Evolutionary conservation across 2,888 invertebrate species (phyloP).

Genomic region (Pyrochroa serraticornis): DNA sequence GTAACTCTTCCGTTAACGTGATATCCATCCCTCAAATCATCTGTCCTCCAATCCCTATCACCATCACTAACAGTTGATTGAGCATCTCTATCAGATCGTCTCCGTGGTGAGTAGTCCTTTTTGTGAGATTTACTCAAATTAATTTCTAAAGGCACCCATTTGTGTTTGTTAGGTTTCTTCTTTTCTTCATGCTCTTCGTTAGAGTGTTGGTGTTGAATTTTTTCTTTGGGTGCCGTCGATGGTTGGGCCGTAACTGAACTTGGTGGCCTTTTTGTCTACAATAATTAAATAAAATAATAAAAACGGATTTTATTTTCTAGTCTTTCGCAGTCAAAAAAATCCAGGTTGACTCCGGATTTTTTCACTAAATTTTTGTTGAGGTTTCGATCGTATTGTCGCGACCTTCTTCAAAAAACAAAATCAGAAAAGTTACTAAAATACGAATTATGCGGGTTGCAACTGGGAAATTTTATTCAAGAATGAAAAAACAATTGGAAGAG

Average conservation of each 20-base stretch:
- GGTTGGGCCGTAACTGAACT: background rate
- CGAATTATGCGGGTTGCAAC: background rate
- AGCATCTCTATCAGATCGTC: constrained; percentile 41
- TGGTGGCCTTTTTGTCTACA: constrained; percentile 20
- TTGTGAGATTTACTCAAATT: constrained; percentile 76
- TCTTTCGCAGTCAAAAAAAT: too few species aligned
- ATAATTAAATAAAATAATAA: constrained; percentile 5
- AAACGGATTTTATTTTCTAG: too few species aligned
- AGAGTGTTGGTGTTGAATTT: constrained; percentile 52
- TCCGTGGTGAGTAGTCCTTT: constrained; percentile 64
- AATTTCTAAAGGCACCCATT: constrained; percentile 92
- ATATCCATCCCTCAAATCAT: constrained; percentile 41
- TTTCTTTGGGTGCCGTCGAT: constrained; percentile 42
- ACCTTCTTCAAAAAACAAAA: constrained; percentile 14
- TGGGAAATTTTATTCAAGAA: too few species aligned
- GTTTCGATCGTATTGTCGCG: too few species aligned
- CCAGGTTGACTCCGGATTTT: too few species aligned
- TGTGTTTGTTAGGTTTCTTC: constrained; percentile 68
- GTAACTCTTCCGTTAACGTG: constrained; percentile 49
- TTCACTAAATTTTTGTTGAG: too few species aligned
- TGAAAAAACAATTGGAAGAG: background rate
- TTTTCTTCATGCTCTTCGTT: constrained; percentile 57
- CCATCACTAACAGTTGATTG: constrained; percentile 56
- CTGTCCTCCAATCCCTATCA: constrained; percentile 55
- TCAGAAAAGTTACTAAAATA: background rate